Percentiles rank a stretch among this genome's conserved stretches.
Conservation (phyloP, 2,113 vertebrate species). For the Illadopsis cleaveri region DNA sequence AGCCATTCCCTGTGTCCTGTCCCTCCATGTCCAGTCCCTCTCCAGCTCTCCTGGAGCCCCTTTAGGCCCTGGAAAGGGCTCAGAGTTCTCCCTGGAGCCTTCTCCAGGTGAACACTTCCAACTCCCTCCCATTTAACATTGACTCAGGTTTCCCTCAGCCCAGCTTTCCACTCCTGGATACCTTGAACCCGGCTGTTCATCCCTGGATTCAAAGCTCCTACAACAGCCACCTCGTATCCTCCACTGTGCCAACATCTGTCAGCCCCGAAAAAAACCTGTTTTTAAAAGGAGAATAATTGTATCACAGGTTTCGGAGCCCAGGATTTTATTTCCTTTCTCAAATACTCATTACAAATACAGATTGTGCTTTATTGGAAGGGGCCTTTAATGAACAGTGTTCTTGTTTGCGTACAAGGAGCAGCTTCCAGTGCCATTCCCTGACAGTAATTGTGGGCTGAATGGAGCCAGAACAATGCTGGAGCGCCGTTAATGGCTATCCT, state of each 20-base stretch:
- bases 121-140: background rate
- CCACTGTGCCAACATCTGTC: constrained; percentile 25
- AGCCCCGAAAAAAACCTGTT: constrained; percentile 34
- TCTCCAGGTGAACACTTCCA: rapidly evolving
- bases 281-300: constrained; percentile 68
- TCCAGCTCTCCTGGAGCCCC: background rate
- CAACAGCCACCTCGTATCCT: constrained; percentile 11
- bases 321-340: constrained; percentile 72
- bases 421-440: constrained; percentile 73
- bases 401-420: constrained; percentile 75
- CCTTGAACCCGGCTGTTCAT: background rate
- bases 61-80: rapidly evolving
- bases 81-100: background rate
- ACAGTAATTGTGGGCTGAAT: constrained; percentile 77
- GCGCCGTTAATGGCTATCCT: constrained; percentile 75
- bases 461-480: constrained; percentile 39
- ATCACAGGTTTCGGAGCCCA: constrained; percentile 49
- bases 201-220: constrained; percentile 25
- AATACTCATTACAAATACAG: constrained; percentile 74
- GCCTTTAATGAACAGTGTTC: constrained; percentile 74
- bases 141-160: background rate
- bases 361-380: constrained; percentile 71
- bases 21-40: background rate
- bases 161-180: background rate
- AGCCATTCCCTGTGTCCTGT: background rate